phyloP scores from a whole-genome alignment of 2,797 vertebrate genomes.

The Halcyon leucocephala region DNA sequence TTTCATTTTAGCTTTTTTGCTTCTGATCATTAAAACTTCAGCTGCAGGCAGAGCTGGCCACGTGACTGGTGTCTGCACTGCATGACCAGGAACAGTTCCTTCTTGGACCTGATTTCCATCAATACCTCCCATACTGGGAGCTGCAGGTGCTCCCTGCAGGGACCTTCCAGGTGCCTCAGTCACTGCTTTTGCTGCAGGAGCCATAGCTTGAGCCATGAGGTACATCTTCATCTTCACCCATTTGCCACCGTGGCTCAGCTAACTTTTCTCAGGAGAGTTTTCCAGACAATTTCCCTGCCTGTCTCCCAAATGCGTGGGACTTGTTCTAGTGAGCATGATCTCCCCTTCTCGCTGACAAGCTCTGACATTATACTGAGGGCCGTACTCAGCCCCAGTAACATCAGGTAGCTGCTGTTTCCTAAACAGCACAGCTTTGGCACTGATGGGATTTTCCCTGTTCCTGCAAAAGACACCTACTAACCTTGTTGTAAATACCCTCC shows the following conservation, averaged over 20 bases:
- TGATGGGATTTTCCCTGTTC: background rate
- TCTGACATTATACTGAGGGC: background rate
- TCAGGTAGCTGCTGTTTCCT: background rate
- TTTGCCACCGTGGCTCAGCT: background rate
- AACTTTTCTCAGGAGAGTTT: background rate
- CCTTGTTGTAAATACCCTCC: background rate
- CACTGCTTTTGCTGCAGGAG: background rate
- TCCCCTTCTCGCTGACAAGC: background rate
- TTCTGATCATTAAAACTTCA: background rate
- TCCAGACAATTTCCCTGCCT: background rate
- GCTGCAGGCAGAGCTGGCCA: background rate
- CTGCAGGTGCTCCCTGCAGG: background rate
- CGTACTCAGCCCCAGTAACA: background rate
- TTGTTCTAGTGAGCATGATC: background rate
- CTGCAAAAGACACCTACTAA: background rate
- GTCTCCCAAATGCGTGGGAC: background rate
- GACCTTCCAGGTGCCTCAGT: background rate
- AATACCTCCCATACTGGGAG: background rate
- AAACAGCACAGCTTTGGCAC: background rate
- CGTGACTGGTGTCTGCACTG: background rate
- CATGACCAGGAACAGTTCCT: fast-evolving
- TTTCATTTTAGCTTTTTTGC: background rate
- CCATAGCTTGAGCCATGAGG: background rate
- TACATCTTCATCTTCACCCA: background rate
- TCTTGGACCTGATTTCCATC: background rate